Conservation (phyloP, 2,113 vertebrate species). For the Gallinago undulata region DNA sequence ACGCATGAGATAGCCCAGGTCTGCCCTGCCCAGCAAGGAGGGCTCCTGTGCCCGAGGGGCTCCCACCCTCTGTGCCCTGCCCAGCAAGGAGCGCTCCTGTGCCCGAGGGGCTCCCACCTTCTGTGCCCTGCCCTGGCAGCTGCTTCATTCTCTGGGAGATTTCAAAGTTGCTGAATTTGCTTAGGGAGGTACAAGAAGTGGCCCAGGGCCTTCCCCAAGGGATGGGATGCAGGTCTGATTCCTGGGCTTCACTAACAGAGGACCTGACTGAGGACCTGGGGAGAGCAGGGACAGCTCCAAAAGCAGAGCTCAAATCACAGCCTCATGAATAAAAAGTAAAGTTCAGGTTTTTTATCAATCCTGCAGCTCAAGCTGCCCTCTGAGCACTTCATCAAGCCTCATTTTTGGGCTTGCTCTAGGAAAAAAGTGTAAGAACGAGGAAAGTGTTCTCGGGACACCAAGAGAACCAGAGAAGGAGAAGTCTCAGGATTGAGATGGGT, state of each 20-base stretch:
- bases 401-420: neutral
- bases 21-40: neutral
- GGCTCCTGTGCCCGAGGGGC: neutral
- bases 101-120: neutral
- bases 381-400: neutral
- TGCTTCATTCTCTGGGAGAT: neutral
- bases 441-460: neutral
- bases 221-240: neutral
- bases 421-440: neutral
- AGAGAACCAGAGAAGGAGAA: neutral
- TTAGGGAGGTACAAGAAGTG: neutral
- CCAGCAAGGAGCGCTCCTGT: neutral
- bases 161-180: neutral
- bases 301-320: neutral
- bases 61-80: rapidly evolving
- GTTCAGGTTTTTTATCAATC: neutral
- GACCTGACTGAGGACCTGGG: neutral
- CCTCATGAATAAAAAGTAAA: neutral
- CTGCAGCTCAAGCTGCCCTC: neutral
- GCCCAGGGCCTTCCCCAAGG: neutral
- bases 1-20: neutral
- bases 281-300: neutral
- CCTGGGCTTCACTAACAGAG: neutral
- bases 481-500: neutral
- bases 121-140: rapidly evolving